Percentiles rank a stretch among this genome's conserved stretches.
These are phyloP conservation scores for Brenthis ino DNA, from an alignment of 2,888 invertebrate genomes.

Conservation along the genomic window DNA sequence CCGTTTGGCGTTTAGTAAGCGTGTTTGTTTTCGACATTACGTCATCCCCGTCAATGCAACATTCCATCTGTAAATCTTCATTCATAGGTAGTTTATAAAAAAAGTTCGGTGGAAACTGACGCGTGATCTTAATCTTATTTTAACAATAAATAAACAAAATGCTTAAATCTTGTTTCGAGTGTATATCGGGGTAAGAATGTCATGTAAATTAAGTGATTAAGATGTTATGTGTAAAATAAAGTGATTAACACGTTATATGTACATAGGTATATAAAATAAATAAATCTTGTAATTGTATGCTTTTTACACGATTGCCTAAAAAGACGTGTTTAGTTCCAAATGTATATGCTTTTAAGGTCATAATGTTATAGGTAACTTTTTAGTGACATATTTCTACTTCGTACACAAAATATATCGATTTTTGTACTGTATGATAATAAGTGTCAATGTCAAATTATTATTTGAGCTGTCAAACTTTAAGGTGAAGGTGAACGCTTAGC, in stretches of 20 bases:
- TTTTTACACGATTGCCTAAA: too few relatives aligned
- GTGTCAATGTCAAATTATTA: conserved; percentile 43
- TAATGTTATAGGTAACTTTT: too few relatives aligned
- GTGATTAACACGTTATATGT: too few relatives aligned
- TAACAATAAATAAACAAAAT: conserved; percentile 51
- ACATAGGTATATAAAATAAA: too few relatives aligned
- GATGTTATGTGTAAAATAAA: background rate
- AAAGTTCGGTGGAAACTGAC: conserved; percentile 36
- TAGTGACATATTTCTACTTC: too few relatives aligned
- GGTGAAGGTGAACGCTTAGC: background rate
- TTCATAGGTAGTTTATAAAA: conserved; percentile 47
- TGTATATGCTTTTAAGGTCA: too few relatives aligned
- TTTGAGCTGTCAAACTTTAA: conserved; percentile 20
- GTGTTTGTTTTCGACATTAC: conserved; percentile 75
- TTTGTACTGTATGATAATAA: background rate
- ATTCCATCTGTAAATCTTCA: conserved; percentile 45
- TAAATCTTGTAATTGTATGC: too few relatives aligned
- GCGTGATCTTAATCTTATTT: conserved; percentile 46
- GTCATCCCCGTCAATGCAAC: conserved; percentile 55
- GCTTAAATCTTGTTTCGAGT: conserved; percentile 76
- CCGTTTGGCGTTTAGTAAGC: conserved; percentile 44
- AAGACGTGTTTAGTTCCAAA: too few relatives aligned
- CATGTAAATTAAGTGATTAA: background rate
- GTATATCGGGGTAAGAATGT: conserved; percentile 66
- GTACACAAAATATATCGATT: background rate